Evolutionary conservation across 2,888 invertebrate genomes (phyloP).

Genomic region (Platycheirus albimanus): DNA sequence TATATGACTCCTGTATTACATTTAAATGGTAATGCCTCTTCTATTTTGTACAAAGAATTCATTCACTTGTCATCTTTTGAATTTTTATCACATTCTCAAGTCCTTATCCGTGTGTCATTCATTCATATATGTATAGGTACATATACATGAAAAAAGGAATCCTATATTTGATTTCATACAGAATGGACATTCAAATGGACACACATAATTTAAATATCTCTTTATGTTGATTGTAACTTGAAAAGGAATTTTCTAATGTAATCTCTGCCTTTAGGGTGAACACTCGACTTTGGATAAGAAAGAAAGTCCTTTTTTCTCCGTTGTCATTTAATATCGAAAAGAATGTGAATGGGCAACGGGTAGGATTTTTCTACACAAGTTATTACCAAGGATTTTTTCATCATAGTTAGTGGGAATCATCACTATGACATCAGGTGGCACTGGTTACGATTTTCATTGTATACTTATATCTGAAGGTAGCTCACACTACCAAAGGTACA

Average conservation of each 20-base stretch:
- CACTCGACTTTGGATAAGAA: neutral
- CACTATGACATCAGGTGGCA: constrained; percentile 71
- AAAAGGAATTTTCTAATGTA: constrained; percentile 66
- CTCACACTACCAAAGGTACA: constrained; percentile 15
- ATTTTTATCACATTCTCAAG: constrained; percentile 63
- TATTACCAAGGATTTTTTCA: constrained; percentile 31
- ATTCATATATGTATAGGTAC: too few species aligned
- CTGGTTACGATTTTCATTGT: constrained; percentile 54
- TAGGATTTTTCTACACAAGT: constrained; percentile 28
- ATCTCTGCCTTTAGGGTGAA: constrained; percentile 49
- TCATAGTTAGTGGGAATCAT: constrained; percentile 41
- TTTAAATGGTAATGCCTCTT: constrained; percentile 50
- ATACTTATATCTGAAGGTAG: too few species aligned
- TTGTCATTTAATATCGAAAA: constrained; percentile 53
- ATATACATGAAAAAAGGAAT: constrained; percentile 23
- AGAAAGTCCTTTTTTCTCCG: constrained; percentile 38
- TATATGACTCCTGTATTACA: constrained; percentile 33
- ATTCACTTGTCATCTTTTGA: constrained; percentile 53
- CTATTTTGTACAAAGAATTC: constrained; percentile 55
- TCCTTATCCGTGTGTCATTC: constrained; percentile 48
- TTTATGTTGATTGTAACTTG: constrained; percentile 33
- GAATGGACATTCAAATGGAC: constrained; percentile 71
- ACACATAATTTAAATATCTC: constrained; percentile 69
- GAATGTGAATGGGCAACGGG: constrained; percentile 6
- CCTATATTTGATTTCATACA: constrained; percentile 25